Base-by-base conservation (phyloP, 2,113 vertebrate genomes). In the Varanus komodoensis region DNA sequence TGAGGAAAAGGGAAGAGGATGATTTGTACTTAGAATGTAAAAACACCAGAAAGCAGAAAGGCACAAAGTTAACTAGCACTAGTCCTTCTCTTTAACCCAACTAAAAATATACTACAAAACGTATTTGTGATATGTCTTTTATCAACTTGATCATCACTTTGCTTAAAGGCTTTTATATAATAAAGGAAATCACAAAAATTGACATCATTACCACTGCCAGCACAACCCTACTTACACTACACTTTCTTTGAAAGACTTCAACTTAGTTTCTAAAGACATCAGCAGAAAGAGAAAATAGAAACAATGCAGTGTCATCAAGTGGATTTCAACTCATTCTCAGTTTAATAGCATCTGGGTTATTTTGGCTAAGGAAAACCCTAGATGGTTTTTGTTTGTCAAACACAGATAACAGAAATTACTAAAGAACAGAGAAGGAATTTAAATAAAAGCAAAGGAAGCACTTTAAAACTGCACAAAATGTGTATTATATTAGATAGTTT, bases 381-480 rank as follows among this genome's bases (percentile, higher is more conserved):
- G n/a, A 89, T 91, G 81, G 90, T 87, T 17, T 67, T 89, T 89
- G 57, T 78, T 93, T 94, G 79, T 87, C 89, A 89, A 89, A 89
- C 0, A 61, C 84, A 85, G 32, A 75, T 64, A 34, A 73, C 82
- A 87, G 87, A 91, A 79, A 69, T 29, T 61, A 84, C 93, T 81
- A 75, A 86, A 91, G 64, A 90, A 79, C 87, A 92, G 1, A 64
- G 94, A 82, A 57, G 19, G 32, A 14, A 8, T 87, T 86, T 93
- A 89, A 48, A 0, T n/a, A 69, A 52, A 88, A 90, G 89, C 15
- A 91, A 93, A 32, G 88, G 29, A 88, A 80, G 61, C 6, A 84
- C 38, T 54, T 79, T 48, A 86, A 71, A 89, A 67, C 19, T 8
- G 23, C 11, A 44, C 25, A 88, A 89, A 81, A 50, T 6, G 3